Evolutionary conservation across 2,113 vertebrate species (phyloP), one percentile per base, ranked within the genome.

Genomic region (Macquaria australasica): DNA sequence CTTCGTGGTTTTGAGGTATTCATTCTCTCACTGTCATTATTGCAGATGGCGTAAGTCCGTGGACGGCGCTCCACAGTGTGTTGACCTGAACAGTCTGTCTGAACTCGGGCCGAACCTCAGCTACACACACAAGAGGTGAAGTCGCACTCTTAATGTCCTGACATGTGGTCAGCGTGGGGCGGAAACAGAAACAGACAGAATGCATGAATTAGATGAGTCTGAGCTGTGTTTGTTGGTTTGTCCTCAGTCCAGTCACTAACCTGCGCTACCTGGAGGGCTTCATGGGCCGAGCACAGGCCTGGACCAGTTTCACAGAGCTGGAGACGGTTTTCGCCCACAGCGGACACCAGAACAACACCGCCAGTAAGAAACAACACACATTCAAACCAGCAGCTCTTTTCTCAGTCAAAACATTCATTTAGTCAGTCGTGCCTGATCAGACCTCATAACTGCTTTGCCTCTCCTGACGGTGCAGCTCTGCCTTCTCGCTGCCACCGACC

Each of bases 211-310:
- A 8, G 50, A 16, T 3, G n/a, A 15, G 20, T 41, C 10, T 62
- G 56, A 51, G 10, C 0, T 53, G 14, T 66, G 25, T 43, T 3
- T 81, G 37, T 58, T 18, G 70, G 10, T 71, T 11, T 66, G 4
- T 87, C 76, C 55, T 62, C 88, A 96, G 95, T 39, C 60, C 89
- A 1, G 64, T 48, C 10, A 0, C 15, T 3, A 87, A 84, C 77
- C 1, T 91, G n/a, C 82, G 86, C 50, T 93, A 94, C 28, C 87
- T 95, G n/a, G 93, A 41, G 14, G 91, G 94, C n/a, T 95, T 96
- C 23, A 2, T 11, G 0, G 63, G 79, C 45, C 80, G 73, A 58
- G 48, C 15, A 0, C 77, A 90, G 71, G 16, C 91, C 50, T 96
- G 95, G 95, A 73, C 34, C 0, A 93, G 88, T 21, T 81, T 94